Evolutionary conservation across 2,888 invertebrate species (phyloP).

Genomic region (Xestia sexstrigata): DNA sequence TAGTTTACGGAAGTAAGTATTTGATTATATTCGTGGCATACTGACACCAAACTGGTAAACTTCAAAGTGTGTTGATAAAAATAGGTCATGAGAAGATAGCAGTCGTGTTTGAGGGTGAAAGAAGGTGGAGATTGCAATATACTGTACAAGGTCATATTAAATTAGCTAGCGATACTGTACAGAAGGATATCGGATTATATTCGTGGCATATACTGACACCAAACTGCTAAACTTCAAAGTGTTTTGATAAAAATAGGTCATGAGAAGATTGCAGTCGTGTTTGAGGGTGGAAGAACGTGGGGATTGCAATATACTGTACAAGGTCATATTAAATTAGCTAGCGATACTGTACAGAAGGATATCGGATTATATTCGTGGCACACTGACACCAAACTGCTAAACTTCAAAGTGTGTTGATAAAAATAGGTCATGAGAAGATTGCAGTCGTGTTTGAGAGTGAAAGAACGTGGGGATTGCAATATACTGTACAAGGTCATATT

Average conservation of each 20-base stretch:
- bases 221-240: constrained; percentile 12
- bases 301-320: background rate
- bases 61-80: constrained; percentile 19
- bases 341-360: background rate
- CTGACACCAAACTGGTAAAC: constrained; percentile 7
- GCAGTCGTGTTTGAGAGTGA: background rate
- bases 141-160: background rate
- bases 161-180: background rate
- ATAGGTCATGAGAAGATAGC: constrained; percentile 3
- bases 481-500: background rate
- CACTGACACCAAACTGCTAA: constrained; percentile 4
- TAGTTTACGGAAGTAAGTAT: background rate
- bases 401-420: constrained; percentile 17
- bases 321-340: background rate
- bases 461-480: background rate
- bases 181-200: background rate
- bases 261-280: background rate
- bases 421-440: constrained; percentile 12
- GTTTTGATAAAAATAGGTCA: constrained; percentile 24
- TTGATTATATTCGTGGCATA: background rate
- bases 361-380: background rate
- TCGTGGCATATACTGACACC: constrained; percentile 10
- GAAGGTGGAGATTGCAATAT: background rate
- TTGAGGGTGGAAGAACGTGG: background rate
- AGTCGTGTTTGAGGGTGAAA: background rate